Evolutionary conservation across 2,113 vertebrate genomes (phyloP).

Genomic region (Alouatta palliata): DNA sequence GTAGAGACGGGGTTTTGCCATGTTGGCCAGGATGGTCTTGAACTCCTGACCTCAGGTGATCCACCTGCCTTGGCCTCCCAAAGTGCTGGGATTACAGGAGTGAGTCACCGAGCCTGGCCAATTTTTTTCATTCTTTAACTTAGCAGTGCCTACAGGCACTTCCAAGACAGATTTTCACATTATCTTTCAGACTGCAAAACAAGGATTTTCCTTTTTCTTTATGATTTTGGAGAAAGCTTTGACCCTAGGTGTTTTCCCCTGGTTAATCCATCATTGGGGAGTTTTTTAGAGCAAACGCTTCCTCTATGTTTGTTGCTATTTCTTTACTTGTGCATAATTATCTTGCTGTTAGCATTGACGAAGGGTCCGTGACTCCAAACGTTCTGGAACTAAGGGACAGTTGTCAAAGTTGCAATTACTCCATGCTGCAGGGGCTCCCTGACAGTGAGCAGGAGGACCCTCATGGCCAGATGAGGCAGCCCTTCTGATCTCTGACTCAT

Average conservation of each 20-base stretch:
- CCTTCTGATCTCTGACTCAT: not conserved
- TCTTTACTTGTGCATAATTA: not conserved
- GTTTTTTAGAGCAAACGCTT: not conserved
- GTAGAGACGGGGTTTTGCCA: too few species aligned
- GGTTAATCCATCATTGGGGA: not conserved
- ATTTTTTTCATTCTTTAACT: not conserved
- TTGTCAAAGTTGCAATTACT: not conserved
- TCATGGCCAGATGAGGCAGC: fast-evolving
- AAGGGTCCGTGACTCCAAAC: not conserved
- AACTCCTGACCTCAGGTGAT: too few species aligned
- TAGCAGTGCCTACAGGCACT: not conserved
- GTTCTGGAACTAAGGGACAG: not conserved
- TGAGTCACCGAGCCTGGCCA: too few species aligned
- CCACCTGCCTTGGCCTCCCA: too few species aligned
- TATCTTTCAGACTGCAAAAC: not conserved
- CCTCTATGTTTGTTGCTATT: not conserved
- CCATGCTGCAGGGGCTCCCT: not conserved
- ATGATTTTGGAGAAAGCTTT: not conserved
- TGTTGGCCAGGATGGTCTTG: too few species aligned
- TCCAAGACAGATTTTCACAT: not conserved
- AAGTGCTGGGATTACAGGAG: too few species aligned
- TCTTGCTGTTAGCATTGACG: not conserved
- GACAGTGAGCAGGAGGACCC: not conserved
- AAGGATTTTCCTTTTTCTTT: not conserved
- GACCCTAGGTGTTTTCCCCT: not conserved